These are phyloP conservation scores for Parelbella ahira DNA, from an alignment of 2,888 invertebrate species.

Conservation along the genomic window DNA sequence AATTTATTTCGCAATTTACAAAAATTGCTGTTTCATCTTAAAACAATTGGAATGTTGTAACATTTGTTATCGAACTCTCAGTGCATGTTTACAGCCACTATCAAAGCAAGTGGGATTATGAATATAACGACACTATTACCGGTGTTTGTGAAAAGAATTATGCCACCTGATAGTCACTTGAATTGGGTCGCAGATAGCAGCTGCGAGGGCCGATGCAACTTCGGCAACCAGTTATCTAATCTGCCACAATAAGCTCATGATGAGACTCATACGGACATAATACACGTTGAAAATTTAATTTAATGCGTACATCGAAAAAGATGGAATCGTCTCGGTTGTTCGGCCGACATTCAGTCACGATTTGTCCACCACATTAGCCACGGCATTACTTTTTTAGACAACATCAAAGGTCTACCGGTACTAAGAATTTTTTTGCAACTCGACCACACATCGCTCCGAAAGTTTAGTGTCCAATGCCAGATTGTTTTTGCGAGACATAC, in stretches of 20 bases:
- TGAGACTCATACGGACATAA: slow-evolving; percentile 4
- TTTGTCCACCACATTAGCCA: slow-evolving; percentile 13
- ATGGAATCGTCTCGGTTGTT: slow-evolving; percentile 10
- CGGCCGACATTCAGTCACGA: slow-evolving; percentile 17
- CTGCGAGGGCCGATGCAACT: slow-evolving; percentile 7
- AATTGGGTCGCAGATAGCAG: slow-evolving; percentile 29
- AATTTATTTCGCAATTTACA: too few species aligned
- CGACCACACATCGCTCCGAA: slow-evolving; percentile 16
- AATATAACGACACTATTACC: slow-evolving; percentile 3
- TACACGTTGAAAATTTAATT: slow-evolving; percentile 6
- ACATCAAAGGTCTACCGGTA: slow-evolving; percentile 21
- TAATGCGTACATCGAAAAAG: slow-evolving; percentile 13
- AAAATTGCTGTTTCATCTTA: too few species aligned
- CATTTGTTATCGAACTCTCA: background rate
- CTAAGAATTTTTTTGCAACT: slow-evolving; percentile 4
- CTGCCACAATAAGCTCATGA: slow-evolving; percentile 10
- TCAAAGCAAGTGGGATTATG: slow-evolving; percentile 8
- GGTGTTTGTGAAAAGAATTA: slow-evolving; percentile 17
- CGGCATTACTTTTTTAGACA: slow-evolving; percentile 11
- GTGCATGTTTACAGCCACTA: slow-evolving; percentile 7
- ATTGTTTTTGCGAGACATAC: too few species aligned
- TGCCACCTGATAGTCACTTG: slow-evolving; percentile 22
- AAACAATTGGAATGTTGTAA: too few species aligned
- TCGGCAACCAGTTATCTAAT: slow-evolving; percentile 15
- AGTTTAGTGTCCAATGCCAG: slow-evolving; percentile 8